These are phyloP conservation scores for Drosophila paucipuncta DNA, from an alignment of 2,888 invertebrate genomes.

Conservation along the genomic window DNA sequence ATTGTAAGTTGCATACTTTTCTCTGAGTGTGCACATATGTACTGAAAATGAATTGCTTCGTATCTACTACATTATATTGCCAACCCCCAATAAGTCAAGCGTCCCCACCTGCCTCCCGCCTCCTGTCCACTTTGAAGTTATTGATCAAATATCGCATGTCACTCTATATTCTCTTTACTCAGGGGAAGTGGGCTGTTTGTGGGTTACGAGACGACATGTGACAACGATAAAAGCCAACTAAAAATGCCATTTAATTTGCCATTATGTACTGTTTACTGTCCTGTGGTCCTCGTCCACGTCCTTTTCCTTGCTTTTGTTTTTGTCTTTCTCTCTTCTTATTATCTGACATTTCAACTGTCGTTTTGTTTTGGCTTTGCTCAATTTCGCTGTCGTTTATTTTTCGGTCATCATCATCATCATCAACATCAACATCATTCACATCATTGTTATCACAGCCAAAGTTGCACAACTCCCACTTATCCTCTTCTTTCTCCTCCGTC, in stretches of 20 bases:
- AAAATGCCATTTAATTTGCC: conserved; percentile 79
- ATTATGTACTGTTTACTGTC: conserved; percentile 75
- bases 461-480: conserved; percentile 15
- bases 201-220: conserved; percentile 3
- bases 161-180: conserved; percentile 24
- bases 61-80: conserved; percentile 44
- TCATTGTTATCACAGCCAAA: conserved; percentile 42
- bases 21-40: conserved; percentile 10
- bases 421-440: conserved; percentile 35
- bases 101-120: conserved; percentile 11
- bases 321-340: conserved; percentile 12
- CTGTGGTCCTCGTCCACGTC: conserved; percentile 36
- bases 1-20: not conserved
- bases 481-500: not conserved
- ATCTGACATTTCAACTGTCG: conserved; percentile 38
- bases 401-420: conserved; percentile 36
- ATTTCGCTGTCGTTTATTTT: conserved; percentile 27
- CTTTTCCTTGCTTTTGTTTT: conserved; percentile 1
- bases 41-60: conserved; percentile 18
- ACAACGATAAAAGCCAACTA: conserved; percentile 66
- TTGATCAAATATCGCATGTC: conserved; percentile 81
- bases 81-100: conserved; percentile 39
- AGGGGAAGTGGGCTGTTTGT: not conserved
- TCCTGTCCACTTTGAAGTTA: conserved; percentile 43
- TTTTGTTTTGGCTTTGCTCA: conserved; percentile 47